Conservation (phyloP, 2,888 invertebrate species). For the Agyllia agylla region DNA sequence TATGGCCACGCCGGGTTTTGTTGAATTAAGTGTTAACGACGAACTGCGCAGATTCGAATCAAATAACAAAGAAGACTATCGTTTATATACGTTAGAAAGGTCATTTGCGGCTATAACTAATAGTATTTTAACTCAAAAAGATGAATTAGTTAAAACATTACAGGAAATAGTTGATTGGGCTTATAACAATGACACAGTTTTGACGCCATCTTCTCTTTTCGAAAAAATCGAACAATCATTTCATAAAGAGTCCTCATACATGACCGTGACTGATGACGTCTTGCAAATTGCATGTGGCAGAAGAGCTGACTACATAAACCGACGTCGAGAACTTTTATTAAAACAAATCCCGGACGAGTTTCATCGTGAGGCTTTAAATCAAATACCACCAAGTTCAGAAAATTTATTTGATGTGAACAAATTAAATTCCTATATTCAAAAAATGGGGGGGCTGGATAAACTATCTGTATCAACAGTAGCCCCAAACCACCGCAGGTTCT, state of each 20-base stretch:
- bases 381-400: neutral
- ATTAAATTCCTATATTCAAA: neutral
- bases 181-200: neutral
- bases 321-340: neutral
- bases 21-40: neutral
- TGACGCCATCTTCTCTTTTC: neutral
- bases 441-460: neutral
- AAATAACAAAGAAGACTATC: neutral
- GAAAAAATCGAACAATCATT: neutral
- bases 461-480: constrained; percentile 10
- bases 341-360: neutral
- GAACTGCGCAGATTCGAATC: neutral
- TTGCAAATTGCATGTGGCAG: neutral
- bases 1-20: neutral
- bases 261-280: neutral
- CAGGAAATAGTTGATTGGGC: neutral
- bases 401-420: neutral
- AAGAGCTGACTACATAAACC: neutral
- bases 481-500: constrained; percentile 52
- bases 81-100: neutral
- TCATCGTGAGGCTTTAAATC: neutral
- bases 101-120: neutral
- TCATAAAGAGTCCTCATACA: neutral
- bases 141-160: neutral
- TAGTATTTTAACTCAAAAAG: neutral